Percentiles rank a stretch among this genome's conserved stretches.
These are phyloP conservation scores for Falco novaeseelandiae DNA, from an alignment of 2,797 vertebrate genomes.

Conservation along the genomic window DNA sequence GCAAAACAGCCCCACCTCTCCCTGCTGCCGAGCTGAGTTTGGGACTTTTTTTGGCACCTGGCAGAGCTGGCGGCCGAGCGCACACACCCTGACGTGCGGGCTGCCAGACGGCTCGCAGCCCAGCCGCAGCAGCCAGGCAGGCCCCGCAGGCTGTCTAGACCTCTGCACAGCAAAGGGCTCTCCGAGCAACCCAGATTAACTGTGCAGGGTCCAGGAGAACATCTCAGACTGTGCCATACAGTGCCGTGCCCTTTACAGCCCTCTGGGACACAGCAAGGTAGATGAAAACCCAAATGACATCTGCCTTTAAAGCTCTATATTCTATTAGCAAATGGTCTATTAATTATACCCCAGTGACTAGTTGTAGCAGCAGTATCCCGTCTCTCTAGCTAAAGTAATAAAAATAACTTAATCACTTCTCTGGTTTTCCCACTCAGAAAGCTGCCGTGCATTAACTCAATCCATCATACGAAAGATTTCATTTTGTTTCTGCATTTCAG, in stretches of 20 bases:
- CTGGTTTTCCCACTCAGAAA: slow-evolving; percentile 46
- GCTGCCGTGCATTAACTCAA: slow-evolving; percentile 28
- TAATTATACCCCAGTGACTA: slow-evolving; percentile 23
- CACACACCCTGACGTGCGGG: neutral
- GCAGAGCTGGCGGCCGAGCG: rapidly evolving
- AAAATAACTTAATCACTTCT: slow-evolving; percentile 29
- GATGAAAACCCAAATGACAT: neutral
- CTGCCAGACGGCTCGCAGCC: neutral
- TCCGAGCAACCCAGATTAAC: neutral
- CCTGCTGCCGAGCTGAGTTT: rapidly evolving
- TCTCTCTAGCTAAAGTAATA: slow-evolving; percentile 43
- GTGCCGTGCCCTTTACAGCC: neutral
- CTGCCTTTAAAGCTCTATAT: neutral
- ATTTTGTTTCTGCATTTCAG: slow-evolving; percentile 51
- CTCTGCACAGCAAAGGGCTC: neutral
- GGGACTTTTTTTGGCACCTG: neutral
- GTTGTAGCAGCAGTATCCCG: neutral
- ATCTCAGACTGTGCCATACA: rapidly evolving
- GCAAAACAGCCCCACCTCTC: neutral
- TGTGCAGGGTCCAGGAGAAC: neutral
- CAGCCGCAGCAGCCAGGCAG: neutral
- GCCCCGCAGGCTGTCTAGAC: neutral
- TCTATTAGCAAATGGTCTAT: slow-evolving; percentile 4
- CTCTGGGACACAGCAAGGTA: neutral
- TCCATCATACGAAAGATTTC: slow-evolving; percentile 30